Percentiles rank a stretch among this genome's conserved stretches.
phyloP scores from a whole-genome alignment of 2,113 vertebrate species.

The Rhineura floridana region DNA sequence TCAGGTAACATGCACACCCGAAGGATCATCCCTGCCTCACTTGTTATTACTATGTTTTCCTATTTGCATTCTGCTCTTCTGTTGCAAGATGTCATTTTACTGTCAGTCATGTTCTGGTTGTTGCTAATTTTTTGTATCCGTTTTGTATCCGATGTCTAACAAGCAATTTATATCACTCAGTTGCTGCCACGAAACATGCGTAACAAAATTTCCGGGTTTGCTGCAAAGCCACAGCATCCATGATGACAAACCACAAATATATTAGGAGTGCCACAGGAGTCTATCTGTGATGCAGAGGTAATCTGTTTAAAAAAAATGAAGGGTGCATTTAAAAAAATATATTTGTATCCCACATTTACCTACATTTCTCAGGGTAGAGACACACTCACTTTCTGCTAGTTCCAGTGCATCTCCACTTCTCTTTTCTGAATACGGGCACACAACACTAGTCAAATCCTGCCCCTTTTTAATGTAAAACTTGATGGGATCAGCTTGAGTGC shows the following conservation, averaged over 20 bases:
- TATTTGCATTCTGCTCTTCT: too few relatives aligned
- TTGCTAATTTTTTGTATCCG: background rate
- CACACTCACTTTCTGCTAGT: too few relatives aligned
- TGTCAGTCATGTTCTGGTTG: conserved; percentile 27
- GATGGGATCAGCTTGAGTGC: too few relatives aligned
- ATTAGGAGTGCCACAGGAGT: conserved; percentile 32
- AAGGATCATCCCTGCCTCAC: too few relatives aligned
- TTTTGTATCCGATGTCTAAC: background rate
- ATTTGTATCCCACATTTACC: background rate
- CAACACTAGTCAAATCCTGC: too few relatives aligned
- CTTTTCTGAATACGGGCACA: too few relatives aligned
- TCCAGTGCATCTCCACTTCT: too few relatives aligned
- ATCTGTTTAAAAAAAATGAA: too few relatives aligned
- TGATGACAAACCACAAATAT: conserved; percentile 58
- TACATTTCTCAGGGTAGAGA: too few relatives aligned
- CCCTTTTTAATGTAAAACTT: too few relatives aligned
- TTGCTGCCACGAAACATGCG: conserved; percentile 36
- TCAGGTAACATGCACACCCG: too few relatives aligned
- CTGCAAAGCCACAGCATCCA: conserved; percentile 53
- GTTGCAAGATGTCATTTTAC: background rate
- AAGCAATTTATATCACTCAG: conserved; percentile 22
- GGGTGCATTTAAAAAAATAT: background rate
- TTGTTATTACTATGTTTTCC: too few relatives aligned
- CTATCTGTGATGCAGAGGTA: background rate
- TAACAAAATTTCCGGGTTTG: conserved; percentile 43